Evolutionary conservation across 2,113 vertebrate species (phyloP).

Genomic region (Rhabdomys dilectus): DNA sequence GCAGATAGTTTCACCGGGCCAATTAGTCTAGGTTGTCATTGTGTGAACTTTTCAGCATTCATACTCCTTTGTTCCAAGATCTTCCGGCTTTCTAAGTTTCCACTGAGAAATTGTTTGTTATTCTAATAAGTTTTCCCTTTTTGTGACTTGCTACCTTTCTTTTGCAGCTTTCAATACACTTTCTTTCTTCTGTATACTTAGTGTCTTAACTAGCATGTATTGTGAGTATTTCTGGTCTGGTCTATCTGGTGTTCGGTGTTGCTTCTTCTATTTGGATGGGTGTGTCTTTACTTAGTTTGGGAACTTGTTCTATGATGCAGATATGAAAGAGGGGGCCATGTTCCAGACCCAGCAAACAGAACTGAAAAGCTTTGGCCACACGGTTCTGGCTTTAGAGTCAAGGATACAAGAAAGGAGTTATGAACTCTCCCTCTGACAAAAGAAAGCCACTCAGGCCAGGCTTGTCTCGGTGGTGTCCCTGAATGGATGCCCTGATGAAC

Average conservation of each 20-base stretch:
- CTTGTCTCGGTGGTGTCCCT: not conserved
- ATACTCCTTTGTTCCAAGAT: not conserved
- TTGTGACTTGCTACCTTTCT: not conserved
- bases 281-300: not conserved
- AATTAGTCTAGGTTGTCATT: not conserved
- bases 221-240: not conserved
- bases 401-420: not conserved
- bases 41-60: not conserved
- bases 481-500: not conserved
- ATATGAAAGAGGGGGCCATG: not conserved
- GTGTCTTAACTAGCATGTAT: not conserved
- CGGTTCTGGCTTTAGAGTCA: not conserved
- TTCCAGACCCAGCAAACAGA: not conserved
- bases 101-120: not conserved
- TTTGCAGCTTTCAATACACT: not conserved
- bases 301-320: not conserved
- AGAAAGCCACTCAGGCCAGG: not conserved
- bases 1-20: not conserved
- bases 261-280: not conserved
- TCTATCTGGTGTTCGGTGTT: not conserved
- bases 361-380: not conserved
- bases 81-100: not conserved
- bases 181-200: not conserved
- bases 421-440: not conserved
- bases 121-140: not conserved